Base-by-base conservation (phyloP, 1,140 invertebrate genomes). In the Drosophila hydei region DNA sequence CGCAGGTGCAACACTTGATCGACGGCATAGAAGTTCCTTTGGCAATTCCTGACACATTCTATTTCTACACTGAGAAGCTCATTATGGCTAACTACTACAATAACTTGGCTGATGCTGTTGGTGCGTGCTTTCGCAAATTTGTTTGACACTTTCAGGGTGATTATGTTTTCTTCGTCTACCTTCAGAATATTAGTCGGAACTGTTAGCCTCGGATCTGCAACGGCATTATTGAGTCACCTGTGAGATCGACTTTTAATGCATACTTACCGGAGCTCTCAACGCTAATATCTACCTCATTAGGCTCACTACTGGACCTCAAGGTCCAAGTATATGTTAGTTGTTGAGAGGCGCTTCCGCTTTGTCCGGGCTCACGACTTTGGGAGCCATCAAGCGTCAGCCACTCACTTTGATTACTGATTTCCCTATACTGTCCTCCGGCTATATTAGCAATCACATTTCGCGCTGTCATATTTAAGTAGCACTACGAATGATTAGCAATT, bases 321-420 rank as follows among this genome's bases (percentile, higher is more conserved):
- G 14, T 21, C 70, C 70, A 72, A 5, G 36, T 54, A 27, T 60
- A 72, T 2, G 7, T 25, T 16, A 68, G 40, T 2, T 23, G 25
- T 18, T 68, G 63, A 14, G 16, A 5, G 1, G 19, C 23, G 4
- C 12, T 1, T 7, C 11, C 1, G 23, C 12, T 3, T 16, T 1
- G 9, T 16, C 40, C 40, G 7, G 70, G 63, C 23, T 72, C 70
- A 8, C 55, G 40, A 40, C 70, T 72, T 5, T 25, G 16, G 3
- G 70, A 60, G 1, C 63, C 70, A 60, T 72, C 63, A 11, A 72
- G 54, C 6, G 30, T 6, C 12, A 72, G 2, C 21, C 55, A 47
- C 4, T 23, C 12, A 1, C 16, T 16, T 9, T 1, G 3, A 3
- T n/a, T n/a, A 38, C n/a, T 27, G 5, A 72, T 42, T 25, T 68